These are phyloP conservation scores for Scortum barcoo DNA, from an alignment of 2,113 vertebrate genomes.

Conservation along the genomic window DNA sequence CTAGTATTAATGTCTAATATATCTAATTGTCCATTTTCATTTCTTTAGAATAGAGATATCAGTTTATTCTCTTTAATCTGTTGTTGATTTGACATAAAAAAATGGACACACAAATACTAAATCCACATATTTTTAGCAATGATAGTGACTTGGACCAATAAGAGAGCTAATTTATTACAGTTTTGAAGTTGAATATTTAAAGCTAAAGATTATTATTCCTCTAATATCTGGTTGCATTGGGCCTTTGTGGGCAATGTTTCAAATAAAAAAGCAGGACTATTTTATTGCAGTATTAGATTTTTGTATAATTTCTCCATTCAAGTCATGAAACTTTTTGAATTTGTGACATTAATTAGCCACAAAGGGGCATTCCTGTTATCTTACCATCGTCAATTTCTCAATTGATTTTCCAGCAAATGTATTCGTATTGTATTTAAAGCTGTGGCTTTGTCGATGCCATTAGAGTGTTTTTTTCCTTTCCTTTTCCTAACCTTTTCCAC, in stretches of 20 bases:
- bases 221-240: background rate
- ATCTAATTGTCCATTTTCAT: background rate
- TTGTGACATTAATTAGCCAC: background rate
- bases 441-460: background rate
- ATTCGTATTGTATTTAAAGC: background rate
- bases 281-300: background rate
- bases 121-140: background rate
- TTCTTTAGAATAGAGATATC: background rate
- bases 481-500: background rate
- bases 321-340: background rate
- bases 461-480: background rate
- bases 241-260: background rate
- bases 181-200: background rate
- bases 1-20: background rate
- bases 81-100: background rate
- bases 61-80: background rate
- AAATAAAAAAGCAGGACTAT: background rate
- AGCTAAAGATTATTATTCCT: too few species aligned
- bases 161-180: background rate
- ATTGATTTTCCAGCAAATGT: background rate
- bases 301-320: background rate
- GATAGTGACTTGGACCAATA: background rate
- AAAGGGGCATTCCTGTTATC: background rate
- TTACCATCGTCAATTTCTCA: background rate
- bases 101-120: background rate